phyloP scores from a whole-genome alignment of 64 coral and sea anemone species.

The Actinia equina region DNA sequence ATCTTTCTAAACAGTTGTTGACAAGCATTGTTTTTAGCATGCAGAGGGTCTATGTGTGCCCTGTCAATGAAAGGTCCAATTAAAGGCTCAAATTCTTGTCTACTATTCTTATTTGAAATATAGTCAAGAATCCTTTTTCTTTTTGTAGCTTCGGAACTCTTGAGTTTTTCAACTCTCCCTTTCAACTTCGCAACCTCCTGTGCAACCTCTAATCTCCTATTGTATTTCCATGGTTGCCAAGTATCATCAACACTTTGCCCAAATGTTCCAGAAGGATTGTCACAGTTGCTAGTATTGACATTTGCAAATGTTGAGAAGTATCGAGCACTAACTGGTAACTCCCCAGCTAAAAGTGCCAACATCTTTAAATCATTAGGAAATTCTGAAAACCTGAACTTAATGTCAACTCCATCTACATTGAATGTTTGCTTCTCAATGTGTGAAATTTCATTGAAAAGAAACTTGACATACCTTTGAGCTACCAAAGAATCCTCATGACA shows the following conservation, averaged over 20 bases:
- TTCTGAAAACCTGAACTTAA: slow-evolving; percentile 54
- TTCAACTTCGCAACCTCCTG: slow-evolving; percentile 54
- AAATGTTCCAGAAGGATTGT: slow-evolving; percentile 37
- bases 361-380: slow-evolving; percentile 65
- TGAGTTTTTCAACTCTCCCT: slow-evolving; percentile 23
- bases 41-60: slow-evolving; percentile 50
- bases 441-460: slow-evolving; percentile 22
- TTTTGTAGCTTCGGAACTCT: background rate
- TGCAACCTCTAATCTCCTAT: slow-evolving; percentile 35
- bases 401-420: background rate
- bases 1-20: slow-evolving; percentile 44
- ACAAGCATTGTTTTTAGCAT: slow-evolving; percentile 61
- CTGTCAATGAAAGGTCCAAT: slow-evolving; percentile 64
- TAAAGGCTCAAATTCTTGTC: slow-evolving; percentile 73
- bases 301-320: slow-evolving; percentile 62
- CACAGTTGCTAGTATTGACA: slow-evolving; percentile 22
- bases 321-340: slow-evolving; percentile 31
- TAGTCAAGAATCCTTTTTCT: slow-evolving; percentile 43
- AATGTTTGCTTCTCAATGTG: background rate
- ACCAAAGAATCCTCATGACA: slow-evolving; percentile 35
- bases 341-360: slow-evolving; percentile 50
- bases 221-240: slow-evolving; percentile 37
- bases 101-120: slow-evolving; percentile 25
- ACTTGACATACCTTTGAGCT: slow-evolving; percentile 19
- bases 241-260: background rate